A percentile compares a stretch with the other conserved stretches of the same genome.
phyloP scores from a whole-genome alignment of 2,888 invertebrate species.

The Lasioglossum oenotherae region DNA sequence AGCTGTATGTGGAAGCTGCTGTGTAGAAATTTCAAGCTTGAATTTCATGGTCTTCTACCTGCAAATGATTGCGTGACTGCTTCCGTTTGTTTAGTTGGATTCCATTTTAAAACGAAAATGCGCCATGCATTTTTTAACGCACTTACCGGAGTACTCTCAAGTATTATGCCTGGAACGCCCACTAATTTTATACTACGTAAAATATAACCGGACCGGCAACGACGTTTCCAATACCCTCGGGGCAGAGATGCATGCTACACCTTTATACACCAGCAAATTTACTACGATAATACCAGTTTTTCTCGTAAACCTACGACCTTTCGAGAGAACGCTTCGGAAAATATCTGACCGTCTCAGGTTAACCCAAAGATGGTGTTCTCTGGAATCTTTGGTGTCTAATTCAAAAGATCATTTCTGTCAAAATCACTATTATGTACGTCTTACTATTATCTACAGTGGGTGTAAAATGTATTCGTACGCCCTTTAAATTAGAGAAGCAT shows the following conservation, averaged over 20 bases:
- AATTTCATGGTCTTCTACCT: not conserved
- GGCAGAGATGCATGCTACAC: constrained; percentile 50
- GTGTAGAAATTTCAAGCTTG: not conserved
- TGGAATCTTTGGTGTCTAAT: not conserved
- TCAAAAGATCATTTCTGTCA: not conserved
- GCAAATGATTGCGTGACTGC: not conserved
- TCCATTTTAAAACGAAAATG: constrained; percentile 55
- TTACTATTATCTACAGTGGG: no score
- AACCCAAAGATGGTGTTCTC: not conserved
- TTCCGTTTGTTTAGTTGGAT: constrained; percentile 7
- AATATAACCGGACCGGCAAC: constrained; percentile 61
- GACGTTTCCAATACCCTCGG: constrained; percentile 67
- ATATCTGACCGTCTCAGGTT: constrained; percentile 18
- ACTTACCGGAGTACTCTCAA: constrained; percentile 70
- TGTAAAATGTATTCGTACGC: no score
- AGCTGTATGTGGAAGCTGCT: not conserved
- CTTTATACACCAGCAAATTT: constrained; percentile 56
- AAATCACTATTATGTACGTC: not conserved
- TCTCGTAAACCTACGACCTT: constrained; percentile 49
- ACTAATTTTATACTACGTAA: constrained; percentile 65
- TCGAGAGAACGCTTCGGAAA: constrained; percentile 18
- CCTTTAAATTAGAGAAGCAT: no score
- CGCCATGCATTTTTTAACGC: constrained; percentile 69
- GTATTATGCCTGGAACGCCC: constrained; percentile 53
- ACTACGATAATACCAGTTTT: constrained; percentile 56